Evolutionary conservation across 2,888 invertebrate species (phyloP).

Genomic region (Aphidoletes aphidimyza): DNA sequence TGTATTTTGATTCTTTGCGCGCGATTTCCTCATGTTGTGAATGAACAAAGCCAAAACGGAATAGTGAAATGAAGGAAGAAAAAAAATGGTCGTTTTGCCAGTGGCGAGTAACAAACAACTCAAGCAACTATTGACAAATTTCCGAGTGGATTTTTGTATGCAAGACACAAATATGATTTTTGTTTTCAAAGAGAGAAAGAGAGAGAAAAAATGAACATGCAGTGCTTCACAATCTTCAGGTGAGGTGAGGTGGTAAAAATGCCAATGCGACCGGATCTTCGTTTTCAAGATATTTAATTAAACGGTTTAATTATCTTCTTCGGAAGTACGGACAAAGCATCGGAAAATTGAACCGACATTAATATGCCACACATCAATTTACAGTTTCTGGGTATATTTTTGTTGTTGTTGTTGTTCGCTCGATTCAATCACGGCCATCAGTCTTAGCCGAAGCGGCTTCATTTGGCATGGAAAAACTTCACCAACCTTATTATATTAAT

Average conservation of each 20-base stretch:
- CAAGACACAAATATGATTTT: background rate
- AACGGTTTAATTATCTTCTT: conserved; percentile 1
- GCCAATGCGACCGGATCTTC: conserved; percentile 14
- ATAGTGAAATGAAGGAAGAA: background rate
- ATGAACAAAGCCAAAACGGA: conserved; percentile 36
- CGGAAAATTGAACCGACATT: conserved; percentile 12
- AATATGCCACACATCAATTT: conserved; percentile 2
- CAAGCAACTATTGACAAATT: conserved; percentile 48
- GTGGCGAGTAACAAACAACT: conserved; percentile 47
- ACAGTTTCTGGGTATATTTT: too few relatives aligned
- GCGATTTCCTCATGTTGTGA: conserved; percentile 44
- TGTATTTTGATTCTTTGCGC: conserved; percentile 51
- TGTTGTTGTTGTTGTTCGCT: too few relatives aligned
- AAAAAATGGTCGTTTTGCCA: conserved; percentile 36
- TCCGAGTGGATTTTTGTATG: conserved; percentile 33
- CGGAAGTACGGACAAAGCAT: conserved; percentile 8
- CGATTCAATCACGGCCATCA: too few relatives aligned
- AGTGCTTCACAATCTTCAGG: background rate
- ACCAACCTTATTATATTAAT: conserved; percentile 34
- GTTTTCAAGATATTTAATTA: conserved; percentile 17
- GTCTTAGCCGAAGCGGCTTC: too few relatives aligned
- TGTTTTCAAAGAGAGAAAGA: background rate
- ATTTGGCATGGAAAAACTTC: too few relatives aligned
- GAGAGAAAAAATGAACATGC: background rate
- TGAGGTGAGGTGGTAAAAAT: background rate